phyloP scores from a whole-genome alignment of 2,797 vertebrate genomes.

The Phrynocephalus forsythii region DNA sequence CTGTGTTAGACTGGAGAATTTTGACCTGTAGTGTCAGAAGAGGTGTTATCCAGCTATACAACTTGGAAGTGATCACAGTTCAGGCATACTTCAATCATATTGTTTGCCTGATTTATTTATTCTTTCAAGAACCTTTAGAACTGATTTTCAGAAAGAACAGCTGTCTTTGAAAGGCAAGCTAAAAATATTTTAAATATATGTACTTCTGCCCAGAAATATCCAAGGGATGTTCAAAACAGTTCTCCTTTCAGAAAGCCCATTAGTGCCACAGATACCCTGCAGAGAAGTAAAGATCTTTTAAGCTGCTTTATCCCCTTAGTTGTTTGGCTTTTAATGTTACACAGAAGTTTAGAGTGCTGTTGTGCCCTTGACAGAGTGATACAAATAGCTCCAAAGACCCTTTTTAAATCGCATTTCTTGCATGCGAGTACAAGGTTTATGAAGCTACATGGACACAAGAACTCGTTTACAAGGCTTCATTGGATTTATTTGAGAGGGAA shows the following conservation, averaged over 20 bases:
- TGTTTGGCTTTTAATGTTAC: neutral
- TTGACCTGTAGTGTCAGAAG: neutral
- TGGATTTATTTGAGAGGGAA: neutral
- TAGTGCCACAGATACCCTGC: neutral
- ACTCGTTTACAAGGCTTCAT: slow-evolving; percentile 26
- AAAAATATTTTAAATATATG: neutral
- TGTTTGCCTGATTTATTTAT: neutral
- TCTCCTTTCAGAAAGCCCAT: neutral
- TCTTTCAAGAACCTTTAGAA: neutral
- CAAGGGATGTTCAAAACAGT: neutral
- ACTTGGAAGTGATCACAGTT: neutral
- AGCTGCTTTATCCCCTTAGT: neutral
- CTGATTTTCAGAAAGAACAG: neutral
- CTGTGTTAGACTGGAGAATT: neutral
- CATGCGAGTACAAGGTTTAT: slow-evolving; percentile 10
- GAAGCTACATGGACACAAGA: slow-evolving; percentile 6
- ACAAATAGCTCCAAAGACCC: neutral
- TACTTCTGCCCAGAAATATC: neutral
- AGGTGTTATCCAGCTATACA: neutral
- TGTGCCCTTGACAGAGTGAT: neutral
- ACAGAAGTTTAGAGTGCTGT: neutral
- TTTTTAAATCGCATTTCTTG: slow-evolving; percentile 4
- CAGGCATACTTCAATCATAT: neutral
- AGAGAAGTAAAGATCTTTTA: neutral
- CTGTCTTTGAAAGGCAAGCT: neutral